Evolutionary conservation across 2,797 vertebrate species (phyloP).

Genomic region (Meda fulgida): DNA sequence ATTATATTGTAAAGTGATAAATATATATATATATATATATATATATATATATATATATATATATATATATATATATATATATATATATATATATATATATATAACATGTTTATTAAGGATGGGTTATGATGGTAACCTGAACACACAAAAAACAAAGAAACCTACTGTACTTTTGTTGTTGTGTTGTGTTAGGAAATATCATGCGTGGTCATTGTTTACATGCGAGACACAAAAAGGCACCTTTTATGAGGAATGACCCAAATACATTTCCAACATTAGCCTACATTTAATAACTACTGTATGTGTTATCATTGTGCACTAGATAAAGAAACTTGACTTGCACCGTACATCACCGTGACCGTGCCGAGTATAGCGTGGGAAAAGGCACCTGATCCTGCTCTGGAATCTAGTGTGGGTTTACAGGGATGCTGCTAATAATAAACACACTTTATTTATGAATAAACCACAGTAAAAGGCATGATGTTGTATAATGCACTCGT

Average conservation of each 20-base stretch:
- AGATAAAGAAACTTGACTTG: background rate
- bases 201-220: background rate
- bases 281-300: background rate
- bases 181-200: background rate
- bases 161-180: background rate
- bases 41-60: too few relatives aligned
- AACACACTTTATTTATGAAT: background rate
- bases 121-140: background rate
- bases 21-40: too few relatives aligned
- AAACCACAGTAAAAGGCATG: background rate
- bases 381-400: slow-evolving; percentile 29
- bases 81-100: too few relatives aligned
- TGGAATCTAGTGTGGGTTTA: slow-evolving; percentile 7
- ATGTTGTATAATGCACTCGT: background rate
- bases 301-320: background rate
- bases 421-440: background rate
- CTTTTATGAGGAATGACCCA: background rate
- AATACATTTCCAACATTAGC: background rate
- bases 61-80: too few relatives aligned
- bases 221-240: background rate
- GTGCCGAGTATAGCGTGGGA: slow-evolving; percentile 31
- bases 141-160: background rate
- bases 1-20: background rate
- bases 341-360: slow-evolving; percentile 9
- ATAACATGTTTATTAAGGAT: background rate